A percentile compares a stretch with the other conserved stretches of the same genome.
Evolutionary conservation across 2,797 vertebrate genomes (phyloP).

Genomic region (Graptemys geographica): DNA sequence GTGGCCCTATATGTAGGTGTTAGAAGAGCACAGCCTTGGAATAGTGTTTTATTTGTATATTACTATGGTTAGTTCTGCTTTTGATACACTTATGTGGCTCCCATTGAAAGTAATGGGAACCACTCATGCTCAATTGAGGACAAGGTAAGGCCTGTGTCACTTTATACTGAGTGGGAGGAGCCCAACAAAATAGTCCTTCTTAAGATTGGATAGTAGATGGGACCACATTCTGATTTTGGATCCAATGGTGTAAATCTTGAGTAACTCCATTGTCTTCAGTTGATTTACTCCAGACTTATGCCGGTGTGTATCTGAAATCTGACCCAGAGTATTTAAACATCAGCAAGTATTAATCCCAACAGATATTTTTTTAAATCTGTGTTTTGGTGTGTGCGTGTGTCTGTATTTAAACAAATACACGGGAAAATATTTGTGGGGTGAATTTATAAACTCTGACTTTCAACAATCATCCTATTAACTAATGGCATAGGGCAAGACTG

Average conservation of each 20-base stretch:
- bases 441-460: constrained; percentile 2
- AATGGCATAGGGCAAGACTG: too few relatives aligned
- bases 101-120: not conserved
- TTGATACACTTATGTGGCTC: rapidly evolving
- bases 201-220: not conserved
- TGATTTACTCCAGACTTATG: rapidly evolving
- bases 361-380: not conserved
- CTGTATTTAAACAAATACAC: not conserved
- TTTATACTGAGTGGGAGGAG: not conserved
- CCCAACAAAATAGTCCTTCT: not conserved
- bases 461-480: not conserved
- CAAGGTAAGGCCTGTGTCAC: not conserved
- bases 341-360: not conserved
- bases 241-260: not conserved
- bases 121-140: not conserved
- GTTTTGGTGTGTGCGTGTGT: not conserved
- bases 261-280: not conserved
- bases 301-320: not conserved
- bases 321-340: not conserved
- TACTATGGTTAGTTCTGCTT: not conserved
- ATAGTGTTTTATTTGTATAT: not conserved
- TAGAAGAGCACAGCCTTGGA: not conserved
- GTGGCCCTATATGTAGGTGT: not conserved
- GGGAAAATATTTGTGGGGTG: not conserved
- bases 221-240: not conserved